A percentile compares a stretch with the other conserved stretches of the same genome.
Evolutionary conservation across 2,888 invertebrate species (phyloP).

Genomic region (Drosophila dives): DNA sequence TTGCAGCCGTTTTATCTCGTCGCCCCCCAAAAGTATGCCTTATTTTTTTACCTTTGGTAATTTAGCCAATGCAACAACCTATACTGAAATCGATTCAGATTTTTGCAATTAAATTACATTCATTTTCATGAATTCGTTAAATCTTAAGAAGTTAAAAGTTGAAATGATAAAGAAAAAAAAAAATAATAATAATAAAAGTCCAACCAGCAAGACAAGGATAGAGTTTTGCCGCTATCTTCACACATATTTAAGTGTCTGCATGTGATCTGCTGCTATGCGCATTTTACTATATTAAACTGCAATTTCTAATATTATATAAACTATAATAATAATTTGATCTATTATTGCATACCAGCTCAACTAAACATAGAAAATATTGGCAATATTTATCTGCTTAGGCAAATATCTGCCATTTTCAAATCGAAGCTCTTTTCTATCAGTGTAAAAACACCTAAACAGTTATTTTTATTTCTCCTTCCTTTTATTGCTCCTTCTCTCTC

Average conservation of each 20-base stretch:
- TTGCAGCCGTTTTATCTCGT: background rate
- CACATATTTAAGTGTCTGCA: too few species aligned
- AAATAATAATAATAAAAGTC: background rate
- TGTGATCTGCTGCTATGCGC: background rate
- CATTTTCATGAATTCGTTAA: background rate
- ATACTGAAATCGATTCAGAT: background rate
- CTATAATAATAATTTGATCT: background rate
- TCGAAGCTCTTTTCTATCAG: background rate
- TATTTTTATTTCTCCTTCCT: background rate
- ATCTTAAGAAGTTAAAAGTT: background rate
- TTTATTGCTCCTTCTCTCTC: background rate
- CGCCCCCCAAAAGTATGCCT: background rate
- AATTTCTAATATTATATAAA: background rate
- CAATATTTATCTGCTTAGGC: background rate
- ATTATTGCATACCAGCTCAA: background rate
- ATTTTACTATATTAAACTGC: background rate
- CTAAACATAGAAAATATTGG: background rate
- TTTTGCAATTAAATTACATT: background rate
- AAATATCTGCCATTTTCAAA: background rate
- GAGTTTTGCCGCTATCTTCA: background rate
- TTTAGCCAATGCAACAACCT: background rate
- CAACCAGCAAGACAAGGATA: background rate
- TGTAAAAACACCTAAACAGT: background rate
- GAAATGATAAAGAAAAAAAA: background rate
- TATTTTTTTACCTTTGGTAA: background rate